A percentile compares a stretch with the other conserved stretches of the same genome.
Evolutionary conservation across 2,113 vertebrate species (phyloP).

Genomic region (Malurus melanocephalus): DNA sequence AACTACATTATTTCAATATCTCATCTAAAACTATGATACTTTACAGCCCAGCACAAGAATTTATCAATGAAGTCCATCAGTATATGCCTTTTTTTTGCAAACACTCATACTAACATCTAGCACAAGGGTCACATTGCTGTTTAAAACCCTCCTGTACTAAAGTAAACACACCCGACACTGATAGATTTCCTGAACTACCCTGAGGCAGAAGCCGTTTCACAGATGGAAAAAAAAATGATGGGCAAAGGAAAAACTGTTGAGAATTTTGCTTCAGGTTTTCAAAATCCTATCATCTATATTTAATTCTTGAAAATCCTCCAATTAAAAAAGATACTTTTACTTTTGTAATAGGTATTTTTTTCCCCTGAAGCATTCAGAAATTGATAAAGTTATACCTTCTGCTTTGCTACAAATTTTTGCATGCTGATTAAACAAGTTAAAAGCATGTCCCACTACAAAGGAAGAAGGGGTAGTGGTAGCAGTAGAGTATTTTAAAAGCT

Average conservation of each 20-base stretch:
- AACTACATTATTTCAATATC: not conserved
- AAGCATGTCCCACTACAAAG: not conserved
- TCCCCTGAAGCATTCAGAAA: not conserved
- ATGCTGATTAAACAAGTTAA: not conserved
- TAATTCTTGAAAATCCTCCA: not conserved
- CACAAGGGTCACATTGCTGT: constrained; percentile 62
- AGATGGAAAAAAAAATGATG: not conserved
- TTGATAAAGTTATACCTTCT: not conserved
- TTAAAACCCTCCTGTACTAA: constrained; percentile 60
- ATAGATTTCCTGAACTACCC: constrained; percentile 73
- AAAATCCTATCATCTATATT: not conserved
- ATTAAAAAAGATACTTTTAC: not conserved
- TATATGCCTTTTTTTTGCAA: constrained; percentile 68
- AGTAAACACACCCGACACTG: constrained; percentile 78
- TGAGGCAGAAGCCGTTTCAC: constrained; percentile 63
- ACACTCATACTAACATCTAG: constrained; percentile 63
- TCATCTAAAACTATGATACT: not conserved
- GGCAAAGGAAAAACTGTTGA: not conserved
- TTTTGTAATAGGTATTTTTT: not conserved
- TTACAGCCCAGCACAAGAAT: not conserved
- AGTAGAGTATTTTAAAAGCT: not conserved
- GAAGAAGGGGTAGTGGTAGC: not conserved
- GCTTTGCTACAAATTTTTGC: not conserved
- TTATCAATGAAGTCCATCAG: constrained; percentile 65
- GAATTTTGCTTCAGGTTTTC: not conserved